Evolutionary conservation across 2,113 vertebrate genomes (phyloP).

Genomic region (Phoxinus phoxinus): DNA sequence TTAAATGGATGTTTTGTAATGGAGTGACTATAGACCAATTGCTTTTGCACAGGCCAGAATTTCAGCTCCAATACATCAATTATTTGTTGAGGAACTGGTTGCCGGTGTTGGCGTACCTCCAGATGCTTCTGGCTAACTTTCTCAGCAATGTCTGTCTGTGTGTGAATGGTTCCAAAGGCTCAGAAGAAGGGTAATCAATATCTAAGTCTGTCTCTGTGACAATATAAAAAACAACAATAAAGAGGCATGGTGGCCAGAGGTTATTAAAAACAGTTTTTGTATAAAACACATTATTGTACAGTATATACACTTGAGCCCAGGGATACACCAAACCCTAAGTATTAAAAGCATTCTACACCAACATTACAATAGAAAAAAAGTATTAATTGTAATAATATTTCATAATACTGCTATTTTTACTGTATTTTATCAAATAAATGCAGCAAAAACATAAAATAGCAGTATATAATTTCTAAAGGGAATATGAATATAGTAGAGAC

Average conservation of each 20-base stretch:
- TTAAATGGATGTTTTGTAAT: conserved; percentile 53
- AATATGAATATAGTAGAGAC: not conserved
- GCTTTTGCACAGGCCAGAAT: conserved; percentile 18
- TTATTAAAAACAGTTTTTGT: not conserved
- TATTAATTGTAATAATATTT: not conserved
- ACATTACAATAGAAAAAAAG: not conserved
- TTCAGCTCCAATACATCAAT: conserved; percentile 33
- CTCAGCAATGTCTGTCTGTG: not conserved
- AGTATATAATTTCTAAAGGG: not conserved
- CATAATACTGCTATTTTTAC: too few relatives aligned
- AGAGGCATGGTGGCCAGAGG: not conserved
- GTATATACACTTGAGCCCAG: not conserved
- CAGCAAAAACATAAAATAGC: not conserved
- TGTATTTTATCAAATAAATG: too few relatives aligned
- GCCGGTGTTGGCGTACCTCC: conserved; percentile 1
- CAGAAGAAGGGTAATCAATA: not conserved
- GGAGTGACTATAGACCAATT: conserved; percentile 33
- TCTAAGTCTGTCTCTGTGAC: not conserved
- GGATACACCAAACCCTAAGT: not conserved
- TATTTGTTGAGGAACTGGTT: conserved; percentile 28
- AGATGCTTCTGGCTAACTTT: not conserved
- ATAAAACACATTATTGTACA: not conserved
- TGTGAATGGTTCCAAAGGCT: not conserved
- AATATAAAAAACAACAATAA: conserved; percentile 7
- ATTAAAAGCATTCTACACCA: not conserved